Base-by-base conservation (phyloP, 2,113 vertebrate genomes). In the Polyodon spathula region DNA sequence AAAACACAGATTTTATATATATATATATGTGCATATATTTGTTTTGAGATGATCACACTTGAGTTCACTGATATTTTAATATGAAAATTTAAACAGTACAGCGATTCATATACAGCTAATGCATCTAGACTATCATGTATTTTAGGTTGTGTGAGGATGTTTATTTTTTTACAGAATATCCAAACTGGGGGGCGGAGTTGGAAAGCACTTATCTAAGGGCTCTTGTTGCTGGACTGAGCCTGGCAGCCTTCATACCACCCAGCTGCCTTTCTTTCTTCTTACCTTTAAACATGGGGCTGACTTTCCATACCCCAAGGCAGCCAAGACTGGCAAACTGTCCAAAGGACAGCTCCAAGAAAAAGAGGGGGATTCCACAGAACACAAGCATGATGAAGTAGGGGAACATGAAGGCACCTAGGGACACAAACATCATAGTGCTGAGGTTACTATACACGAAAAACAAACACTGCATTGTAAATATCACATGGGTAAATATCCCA, bases 241-340 rank as follows among this genome's bases (percentile, higher is more conserved):
- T 27, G 27, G 27, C 27, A 27, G 27, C 27, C 27, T 27, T 1
- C 27, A 27, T 27, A 27, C 27, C 27, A 27, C 27, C 27, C 27
- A 27, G 27, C 27, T 27, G 27, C 27, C 27, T 27, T 27, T 3
- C 27, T 27, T 27, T 27, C 27, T 27, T 27, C 88, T 87, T 71
- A 98, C 96, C 96, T 97, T 99, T 99, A 79, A 99, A 99, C 85
- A 99, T 91, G 10, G 96, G 96, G 80, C 94, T 96, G 80, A 99
- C 89, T 78, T 85, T 92, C 96, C 96, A 99, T 61, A 99, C 95
- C 0, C 96, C 96, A 14, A 99, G 86, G 73, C 96, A 98, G 39
- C 96, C 95, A 71, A 86, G 90, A 68, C 95, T 98, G 69, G 95
- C 93, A 3, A 99, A 99, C 79, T 98, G 96, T 27, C 96, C 96